Percentiles rank a stretch among this genome's conserved stretches.
phyloP scores from a whole-genome alignment of 1,140 invertebrate genomes.

The Drosophila hydei region DNA sequence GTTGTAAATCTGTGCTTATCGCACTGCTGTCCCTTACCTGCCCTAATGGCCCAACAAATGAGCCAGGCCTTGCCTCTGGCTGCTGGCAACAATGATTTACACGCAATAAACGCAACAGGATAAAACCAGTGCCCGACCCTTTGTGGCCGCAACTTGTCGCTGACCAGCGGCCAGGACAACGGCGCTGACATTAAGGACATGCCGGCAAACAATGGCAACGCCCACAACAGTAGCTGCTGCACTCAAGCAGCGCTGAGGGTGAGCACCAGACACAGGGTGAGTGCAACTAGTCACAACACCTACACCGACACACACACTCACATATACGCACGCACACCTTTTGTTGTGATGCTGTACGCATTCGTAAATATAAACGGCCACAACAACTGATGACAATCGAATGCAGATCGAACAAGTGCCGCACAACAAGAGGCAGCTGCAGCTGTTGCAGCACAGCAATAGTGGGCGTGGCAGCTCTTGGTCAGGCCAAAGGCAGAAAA shows the following conservation, averaged over 20 bases:
- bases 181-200: constrained; percentile 40
- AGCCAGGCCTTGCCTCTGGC: constrained; percentile 30
- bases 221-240: constrained; percentile 37
- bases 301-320: constrained; percentile 7
- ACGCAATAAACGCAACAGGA: constrained; percentile 63
- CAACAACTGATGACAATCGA: constrained; percentile 36
- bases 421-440: constrained; percentile 15
- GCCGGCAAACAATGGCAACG: constrained; percentile 33
- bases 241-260: constrained; percentile 14
- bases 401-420: constrained; percentile 27
- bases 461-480: constrained; percentile 18
- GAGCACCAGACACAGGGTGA: constrained; percentile 3
- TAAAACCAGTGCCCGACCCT: neutral
- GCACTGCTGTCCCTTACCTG: constrained; percentile 23
- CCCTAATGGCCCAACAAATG: constrained; percentile 18
- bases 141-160: constrained; percentile 26
- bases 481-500: neutral
- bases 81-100: constrained; percentile 60
- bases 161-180: constrained; percentile 36
- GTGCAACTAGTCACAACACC: constrained; percentile 54
- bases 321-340: neutral
- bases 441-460: constrained; percentile 12
- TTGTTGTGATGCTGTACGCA: constrained; percentile 35
- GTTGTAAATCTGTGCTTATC: constrained; percentile 5
- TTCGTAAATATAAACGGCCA: constrained; percentile 59